Conservation (phyloP, 2,888 invertebrate species). For the Sicus ferrugineus region DNA sequence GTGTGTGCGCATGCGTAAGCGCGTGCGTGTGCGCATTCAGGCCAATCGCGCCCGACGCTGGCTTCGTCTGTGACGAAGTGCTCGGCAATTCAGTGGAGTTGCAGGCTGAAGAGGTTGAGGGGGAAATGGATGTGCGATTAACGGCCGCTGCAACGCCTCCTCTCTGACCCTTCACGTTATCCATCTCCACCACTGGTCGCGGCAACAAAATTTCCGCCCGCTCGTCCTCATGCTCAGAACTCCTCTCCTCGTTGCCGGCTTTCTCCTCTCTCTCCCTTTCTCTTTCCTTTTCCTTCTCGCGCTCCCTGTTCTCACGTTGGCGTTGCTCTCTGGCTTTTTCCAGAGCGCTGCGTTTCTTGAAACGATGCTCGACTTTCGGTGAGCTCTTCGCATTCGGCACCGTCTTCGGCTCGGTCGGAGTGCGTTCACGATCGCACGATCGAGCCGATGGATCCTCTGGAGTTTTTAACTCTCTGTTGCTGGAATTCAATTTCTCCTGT, state of each 20-base stretch:
- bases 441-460: background rate
- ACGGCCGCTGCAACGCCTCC: slow-evolving; percentile 21
- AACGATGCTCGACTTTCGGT: slow-evolving; percentile 31
- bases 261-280: slow-evolving; percentile 1
- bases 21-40: slow-evolving; percentile 28
- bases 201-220: slow-evolving; percentile 38
- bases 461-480: slow-evolving; percentile 10
- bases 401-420: slow-evolving; percentile 2
- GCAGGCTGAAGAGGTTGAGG: slow-evolving; percentile 23
- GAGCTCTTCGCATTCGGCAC: slow-evolving; percentile 26
- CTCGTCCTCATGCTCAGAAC: slow-evolving; percentile 8
- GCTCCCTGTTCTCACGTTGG: slow-evolving; percentile 17
- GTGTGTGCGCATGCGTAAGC: slow-evolving; percentile 23
- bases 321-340: slow-evolving; percentile 29
- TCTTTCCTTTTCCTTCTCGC: background rate
- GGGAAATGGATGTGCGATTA: slow-evolving; percentile 22
- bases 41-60: slow-evolving; percentile 7
- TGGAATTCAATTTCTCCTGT: slow-evolving; percentile 22
- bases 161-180: slow-evolving; percentile 43
- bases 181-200: slow-evolving; percentile 57
- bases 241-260: background rate
- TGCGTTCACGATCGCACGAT: background rate
- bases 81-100: slow-evolving; percentile 6
- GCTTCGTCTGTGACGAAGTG: slow-evolving; percentile 23
- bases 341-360: slow-evolving; percentile 35